Percentiles rank a stretch among this genome's conserved stretches.
These are phyloP conservation scores for Osmerus mordax DNA, from an alignment of 2,113 vertebrate genomes.

Conservation along the genomic window DNA sequence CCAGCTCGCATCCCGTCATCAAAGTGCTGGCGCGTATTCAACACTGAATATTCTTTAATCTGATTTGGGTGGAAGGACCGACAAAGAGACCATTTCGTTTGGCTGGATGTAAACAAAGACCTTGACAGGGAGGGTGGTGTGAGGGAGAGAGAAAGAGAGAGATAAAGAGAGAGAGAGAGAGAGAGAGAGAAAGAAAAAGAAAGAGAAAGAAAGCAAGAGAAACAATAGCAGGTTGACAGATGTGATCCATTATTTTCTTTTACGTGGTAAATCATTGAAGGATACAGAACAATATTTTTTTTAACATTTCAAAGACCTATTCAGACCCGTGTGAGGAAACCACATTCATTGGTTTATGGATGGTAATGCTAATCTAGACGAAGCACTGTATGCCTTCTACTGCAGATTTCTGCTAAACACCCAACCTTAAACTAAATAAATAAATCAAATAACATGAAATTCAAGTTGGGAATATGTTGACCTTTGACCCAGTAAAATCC, in stretches of 20 bases:
- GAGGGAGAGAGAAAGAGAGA: slow-evolving; percentile 11
- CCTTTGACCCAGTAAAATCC: no score
- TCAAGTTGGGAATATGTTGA: neutral
- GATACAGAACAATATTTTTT: no score
- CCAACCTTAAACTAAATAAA: no score
- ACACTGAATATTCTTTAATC: slow-evolving; percentile 48
- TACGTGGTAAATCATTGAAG: neutral
- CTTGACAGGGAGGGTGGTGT: slow-evolving; percentile 27
- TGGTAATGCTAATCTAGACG: no score
- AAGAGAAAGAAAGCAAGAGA: neutral
- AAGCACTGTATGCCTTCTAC: neutral
- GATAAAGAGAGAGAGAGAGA: neutral
- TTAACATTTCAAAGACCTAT: no score
- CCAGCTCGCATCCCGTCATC: slow-evolving; percentile 38
- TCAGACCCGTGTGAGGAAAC: no score
- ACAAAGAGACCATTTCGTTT: slow-evolving; percentile 47
- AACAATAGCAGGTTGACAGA: neutral
- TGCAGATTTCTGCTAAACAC: neutral
- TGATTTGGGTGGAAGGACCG: slow-evolving; percentile 51
- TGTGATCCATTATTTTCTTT: neutral
- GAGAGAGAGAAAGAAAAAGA: slow-evolving; percentile 15
- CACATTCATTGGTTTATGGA: no score
- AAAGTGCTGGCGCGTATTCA: slow-evolving; percentile 49
- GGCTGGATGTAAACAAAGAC: slow-evolving; percentile 48
- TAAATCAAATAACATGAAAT: no score